Percentiles rank a stretch among this genome's conserved stretches.
Evolutionary conservation across 1,140 invertebrate genomes (phyloP).

Genomic region (Onthophagus taurus): DNA sequence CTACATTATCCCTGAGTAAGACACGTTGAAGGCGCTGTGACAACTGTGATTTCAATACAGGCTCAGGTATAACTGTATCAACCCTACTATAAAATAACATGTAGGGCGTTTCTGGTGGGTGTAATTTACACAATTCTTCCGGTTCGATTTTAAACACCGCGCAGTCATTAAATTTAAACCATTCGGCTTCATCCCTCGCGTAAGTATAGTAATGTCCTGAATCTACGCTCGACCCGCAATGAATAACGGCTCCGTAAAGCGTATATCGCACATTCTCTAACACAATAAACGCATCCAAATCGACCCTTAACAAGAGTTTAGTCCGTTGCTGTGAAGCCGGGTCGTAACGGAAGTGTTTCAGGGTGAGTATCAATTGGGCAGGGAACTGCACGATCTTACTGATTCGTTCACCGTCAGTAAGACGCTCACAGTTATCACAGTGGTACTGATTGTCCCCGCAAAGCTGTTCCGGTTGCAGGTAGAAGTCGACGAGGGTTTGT

Average conservation of each 20-base stretch:
- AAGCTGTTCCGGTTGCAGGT: slow-evolving; percentile 64
- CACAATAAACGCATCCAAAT: slow-evolving; percentile 50
- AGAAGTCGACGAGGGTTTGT: slow-evolving; percentile 63
- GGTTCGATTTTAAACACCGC: slow-evolving; percentile 50
- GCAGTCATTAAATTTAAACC: slow-evolving; percentile 77
- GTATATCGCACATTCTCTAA: slow-evolving; percentile 49
- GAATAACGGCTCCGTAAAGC: slow-evolving; percentile 73
- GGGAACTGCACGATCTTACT: slow-evolving; percentile 64
- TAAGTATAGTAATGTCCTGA: slow-evolving; percentile 82
- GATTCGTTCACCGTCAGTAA: slow-evolving; percentile 66
- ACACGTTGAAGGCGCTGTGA: slow-evolving; percentile 21
- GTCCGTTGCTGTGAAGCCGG: slow-evolving; percentile 58
- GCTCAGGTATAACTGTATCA: slow-evolving; percentile 28
- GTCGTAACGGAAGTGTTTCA: slow-evolving; percentile 75
- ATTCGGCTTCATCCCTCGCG: slow-evolving; percentile 55
- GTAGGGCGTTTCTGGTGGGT: slow-evolving; percentile 69
- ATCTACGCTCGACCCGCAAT: slow-evolving; percentile 71
- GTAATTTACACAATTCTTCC: slow-evolving; percentile 51
- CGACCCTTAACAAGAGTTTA: slow-evolving; percentile 60
- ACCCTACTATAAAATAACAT: slow-evolving; percentile 60
- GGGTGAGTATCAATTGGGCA: slow-evolving; percentile 64
- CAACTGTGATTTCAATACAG: slow-evolving; percentile 20
- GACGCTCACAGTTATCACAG: slow-evolving; percentile 62
- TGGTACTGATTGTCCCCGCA: slow-evolving; percentile 70
- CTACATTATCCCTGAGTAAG: slow-evolving; percentile 25